These are phyloP conservation scores for Ylistrum balloti DNA, from an alignment of 1,140 invertebrate genomes.

Conservation along the genomic window DNA sequence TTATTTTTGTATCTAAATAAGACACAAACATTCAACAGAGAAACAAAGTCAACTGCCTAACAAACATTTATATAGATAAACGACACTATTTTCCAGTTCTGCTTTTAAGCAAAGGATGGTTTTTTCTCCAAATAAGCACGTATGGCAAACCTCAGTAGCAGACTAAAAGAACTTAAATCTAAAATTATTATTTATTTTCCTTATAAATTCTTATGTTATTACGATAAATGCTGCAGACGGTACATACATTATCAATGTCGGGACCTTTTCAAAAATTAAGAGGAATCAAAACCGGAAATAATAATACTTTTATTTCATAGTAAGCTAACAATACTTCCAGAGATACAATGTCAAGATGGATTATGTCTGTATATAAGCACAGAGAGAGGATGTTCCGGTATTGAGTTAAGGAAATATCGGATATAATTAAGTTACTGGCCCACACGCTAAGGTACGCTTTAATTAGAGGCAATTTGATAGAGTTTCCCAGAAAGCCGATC, in stretches of 20 bases:
- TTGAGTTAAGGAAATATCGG: background rate
- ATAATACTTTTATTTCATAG: no score
- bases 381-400: conserved; percentile 11
- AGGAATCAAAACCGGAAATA: no score
- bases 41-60: background rate
- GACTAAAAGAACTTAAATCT: no score
- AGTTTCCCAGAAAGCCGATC: conserved; percentile 5
- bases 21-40: background rate
- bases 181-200: no score
- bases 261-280: no score
- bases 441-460: conserved; percentile 12
- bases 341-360: background rate
- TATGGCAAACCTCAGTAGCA: no score
- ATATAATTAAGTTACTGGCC: conserved; percentile 5
- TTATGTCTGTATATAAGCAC: conserved; percentile 12
- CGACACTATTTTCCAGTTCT: background rate
- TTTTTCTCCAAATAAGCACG: no score
- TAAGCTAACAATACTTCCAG: background rate
- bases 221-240: no score
- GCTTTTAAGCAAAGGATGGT: background rate
- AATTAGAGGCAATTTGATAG: background rate
- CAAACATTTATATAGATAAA: background rate
- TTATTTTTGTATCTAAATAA: background rate
- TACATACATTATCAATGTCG: no score
- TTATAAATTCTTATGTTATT: no score